These are phyloP conservation scores for Cercopithecus mona DNA, from an alignment of 2,113 vertebrate species.

Conservation along the genomic window DNA sequence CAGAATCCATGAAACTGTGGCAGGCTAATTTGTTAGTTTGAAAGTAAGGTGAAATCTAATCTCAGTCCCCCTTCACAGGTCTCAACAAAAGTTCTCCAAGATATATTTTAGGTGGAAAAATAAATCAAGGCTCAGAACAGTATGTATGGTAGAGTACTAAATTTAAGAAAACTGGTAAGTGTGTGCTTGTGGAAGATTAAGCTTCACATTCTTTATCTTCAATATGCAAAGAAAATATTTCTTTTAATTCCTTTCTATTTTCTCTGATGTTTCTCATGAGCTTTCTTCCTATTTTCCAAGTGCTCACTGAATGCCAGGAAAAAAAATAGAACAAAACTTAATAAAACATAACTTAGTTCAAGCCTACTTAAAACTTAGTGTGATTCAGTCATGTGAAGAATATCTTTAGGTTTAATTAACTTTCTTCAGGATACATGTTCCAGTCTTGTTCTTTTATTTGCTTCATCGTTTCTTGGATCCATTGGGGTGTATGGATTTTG, in stretches of 20 bases:
- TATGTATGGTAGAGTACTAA: not conserved
- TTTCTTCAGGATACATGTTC: not conserved
- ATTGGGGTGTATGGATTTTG: not conserved
- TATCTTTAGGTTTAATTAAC: not conserved
- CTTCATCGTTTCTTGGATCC: not conserved
- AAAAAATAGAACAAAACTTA: not conserved
- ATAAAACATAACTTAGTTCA: constrained; percentile 20
- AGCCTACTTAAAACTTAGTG: not conserved
- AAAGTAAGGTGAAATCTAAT: not conserved
- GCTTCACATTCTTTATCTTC: not conserved
- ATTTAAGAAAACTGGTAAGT: not conserved
- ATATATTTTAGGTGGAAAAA: not conserved
- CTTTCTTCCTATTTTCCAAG: not conserved
- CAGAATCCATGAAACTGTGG: not conserved
- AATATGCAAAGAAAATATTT: not conserved
- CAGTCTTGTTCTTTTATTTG: not conserved
- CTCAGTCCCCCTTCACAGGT: not conserved
- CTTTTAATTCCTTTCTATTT: not conserved
- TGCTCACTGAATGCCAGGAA: not conserved
- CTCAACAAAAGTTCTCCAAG: not conserved
- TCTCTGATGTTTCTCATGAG: not conserved
- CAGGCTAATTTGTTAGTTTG: not conserved
- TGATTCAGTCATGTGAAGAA: not conserved
- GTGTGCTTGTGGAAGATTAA: not conserved
- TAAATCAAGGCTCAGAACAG: not conserved